phyloP scores from a whole-genome alignment of 2,888 invertebrate species.

The Notodonta dromedarius region DNA sequence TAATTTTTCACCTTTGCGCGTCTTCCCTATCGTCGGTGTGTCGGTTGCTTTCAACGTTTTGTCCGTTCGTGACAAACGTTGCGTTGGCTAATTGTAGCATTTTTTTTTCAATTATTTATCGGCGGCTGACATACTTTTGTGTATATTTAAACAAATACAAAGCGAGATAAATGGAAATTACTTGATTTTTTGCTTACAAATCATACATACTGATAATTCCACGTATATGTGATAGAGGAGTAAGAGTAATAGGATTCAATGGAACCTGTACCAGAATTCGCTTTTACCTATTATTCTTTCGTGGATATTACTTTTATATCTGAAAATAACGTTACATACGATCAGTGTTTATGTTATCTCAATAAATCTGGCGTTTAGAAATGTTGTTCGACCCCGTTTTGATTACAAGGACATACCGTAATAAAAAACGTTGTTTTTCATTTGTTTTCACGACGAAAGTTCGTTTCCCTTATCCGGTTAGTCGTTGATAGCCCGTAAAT shows the following conservation, averaged over 20 bases:
- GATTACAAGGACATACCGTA: conserved; percentile 25
- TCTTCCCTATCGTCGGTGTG: conserved; percentile 29
- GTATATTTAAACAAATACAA: neutral
- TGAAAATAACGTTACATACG: neutral
- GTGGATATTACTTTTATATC: too few species aligned
- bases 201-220: too few species aligned
- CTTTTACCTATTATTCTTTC: too few species aligned
- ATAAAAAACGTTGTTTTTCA: conserved; percentile 20
- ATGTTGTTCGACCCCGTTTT: conserved; percentile 30
- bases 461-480: conserved; percentile 31
- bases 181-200: too few species aligned
- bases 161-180: too few species aligned
- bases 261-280: too few species aligned
- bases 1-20: conserved; percentile 46
- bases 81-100: neutral
- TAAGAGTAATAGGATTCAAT: too few species aligned
- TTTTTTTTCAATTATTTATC: neutral
- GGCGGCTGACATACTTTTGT: neutral
- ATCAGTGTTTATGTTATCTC: neutral
- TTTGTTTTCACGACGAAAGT: conserved; percentile 31
- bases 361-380: conserved; percentile 20
- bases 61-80: conserved; percentile 20
- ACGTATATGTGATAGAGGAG: too few species aligned
- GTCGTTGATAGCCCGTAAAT: conserved; percentile 38
- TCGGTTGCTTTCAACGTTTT: conserved; percentile 19